Conservation (phyloP, 2,113 vertebrate species). For the Theristicus caerulescens region DNA sequence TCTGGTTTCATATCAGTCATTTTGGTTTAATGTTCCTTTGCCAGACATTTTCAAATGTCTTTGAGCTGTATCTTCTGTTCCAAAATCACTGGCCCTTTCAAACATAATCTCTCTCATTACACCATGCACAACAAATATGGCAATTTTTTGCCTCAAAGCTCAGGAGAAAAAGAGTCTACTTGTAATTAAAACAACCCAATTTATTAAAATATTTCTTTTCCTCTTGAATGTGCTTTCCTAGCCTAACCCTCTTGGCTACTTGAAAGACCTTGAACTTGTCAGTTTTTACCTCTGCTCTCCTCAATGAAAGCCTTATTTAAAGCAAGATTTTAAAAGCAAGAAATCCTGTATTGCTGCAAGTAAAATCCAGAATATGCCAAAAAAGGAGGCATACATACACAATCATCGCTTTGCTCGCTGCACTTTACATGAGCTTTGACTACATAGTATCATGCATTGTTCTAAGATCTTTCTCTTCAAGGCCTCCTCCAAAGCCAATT, state of each 20-base stretch:
- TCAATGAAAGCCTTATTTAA: background rate
- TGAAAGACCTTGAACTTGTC: background rate
- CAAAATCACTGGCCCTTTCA: background rate
- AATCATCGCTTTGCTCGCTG: background rate
- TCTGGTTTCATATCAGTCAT: background rate
- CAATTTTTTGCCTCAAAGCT: background rate
- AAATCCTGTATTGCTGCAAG: background rate
- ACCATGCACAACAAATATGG: background rate
- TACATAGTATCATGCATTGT: accelerated
- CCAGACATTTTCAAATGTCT: background rate
- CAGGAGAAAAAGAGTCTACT: background rate
- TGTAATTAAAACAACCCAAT: background rate
- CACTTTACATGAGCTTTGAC: background rate
- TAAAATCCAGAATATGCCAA: background rate
- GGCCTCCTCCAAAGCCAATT: background rate
- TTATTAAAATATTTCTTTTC: background rate
- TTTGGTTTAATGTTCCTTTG: background rate
- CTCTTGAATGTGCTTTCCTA: background rate
- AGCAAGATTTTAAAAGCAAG: background rate
- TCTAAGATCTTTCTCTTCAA: background rate
- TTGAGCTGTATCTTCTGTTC: background rate
- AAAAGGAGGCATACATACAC: background rate
- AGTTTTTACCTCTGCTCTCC: background rate
- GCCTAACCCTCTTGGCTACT: background rate
- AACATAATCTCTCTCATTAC: background rate